Evolutionary conservation across 2,113 vertebrate species (phyloP).

Genomic region (Fulica atra): DNA sequence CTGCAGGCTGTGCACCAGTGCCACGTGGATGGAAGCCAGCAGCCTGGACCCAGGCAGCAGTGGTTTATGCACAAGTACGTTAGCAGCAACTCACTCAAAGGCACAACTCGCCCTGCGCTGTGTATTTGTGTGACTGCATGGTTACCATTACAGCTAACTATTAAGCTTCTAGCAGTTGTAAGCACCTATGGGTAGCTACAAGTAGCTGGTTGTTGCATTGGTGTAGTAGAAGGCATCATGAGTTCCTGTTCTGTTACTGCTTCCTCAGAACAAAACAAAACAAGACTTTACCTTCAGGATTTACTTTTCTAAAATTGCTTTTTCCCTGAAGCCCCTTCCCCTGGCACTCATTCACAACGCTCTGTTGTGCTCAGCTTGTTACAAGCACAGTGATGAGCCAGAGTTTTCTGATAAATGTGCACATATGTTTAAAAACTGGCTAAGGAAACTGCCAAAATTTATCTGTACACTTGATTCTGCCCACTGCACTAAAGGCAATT

Average conservation of each 20-base stretch:
- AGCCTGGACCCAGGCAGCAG: neutral
- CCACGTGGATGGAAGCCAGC: neutral
- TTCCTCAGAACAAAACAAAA: neutral
- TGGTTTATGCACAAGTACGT: neutral
- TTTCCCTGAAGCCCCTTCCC: neutral
- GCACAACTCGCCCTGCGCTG: neutral
- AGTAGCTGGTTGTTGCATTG: neutral
- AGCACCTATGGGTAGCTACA: neutral
- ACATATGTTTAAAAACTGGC: neutral
- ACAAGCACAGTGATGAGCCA: neutral
- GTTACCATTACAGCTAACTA: neutral
- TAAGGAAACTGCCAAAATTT: neutral
- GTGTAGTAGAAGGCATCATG: neutral
- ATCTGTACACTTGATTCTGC: neutral
- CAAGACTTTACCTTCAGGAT: neutral
- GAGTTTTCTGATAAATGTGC: neutral
- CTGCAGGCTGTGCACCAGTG: neutral
- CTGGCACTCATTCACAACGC: neutral
- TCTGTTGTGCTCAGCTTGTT: neutral
- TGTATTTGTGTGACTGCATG: neutral
- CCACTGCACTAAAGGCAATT: neutral
- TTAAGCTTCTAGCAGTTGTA: neutral
- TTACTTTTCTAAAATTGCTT: neutral
- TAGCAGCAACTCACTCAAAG: neutral
- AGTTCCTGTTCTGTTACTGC: neutral